Evolutionary conservation across 2,113 vertebrate genomes (phyloP), one percentile per base, ranked within the genome.

Genomic region (Cyanoliseus patagonus): DNA sequence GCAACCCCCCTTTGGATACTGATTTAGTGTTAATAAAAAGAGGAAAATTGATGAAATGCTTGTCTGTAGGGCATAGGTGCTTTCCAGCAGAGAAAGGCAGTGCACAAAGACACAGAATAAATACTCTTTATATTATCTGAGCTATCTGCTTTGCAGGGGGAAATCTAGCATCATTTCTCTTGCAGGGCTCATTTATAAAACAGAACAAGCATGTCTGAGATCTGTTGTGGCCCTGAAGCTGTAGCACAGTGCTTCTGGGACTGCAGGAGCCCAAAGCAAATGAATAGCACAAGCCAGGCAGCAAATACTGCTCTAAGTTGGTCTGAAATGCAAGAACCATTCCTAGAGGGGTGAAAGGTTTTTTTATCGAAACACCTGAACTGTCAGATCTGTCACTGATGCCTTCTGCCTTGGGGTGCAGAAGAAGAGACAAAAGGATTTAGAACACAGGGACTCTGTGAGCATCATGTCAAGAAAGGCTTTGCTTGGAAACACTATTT

Each of bases 81-180:
- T 92, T 63, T 95, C 92, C 86, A 86, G 77, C 84, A 94, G 88
- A 83, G 86, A 93, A 79, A 70, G 66, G 41, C 33, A 75, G 51
- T 7, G 41, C 51, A 77, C 37, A 59, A 59, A 72, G 88, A 55
- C 90, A 78, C 2, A 55, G n/a, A 88, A 90, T 31, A 93, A 94
- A 88, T 47, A 78, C 11, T n/a, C n/a, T 66, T 61, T 44, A 17
- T 57, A 66, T 55, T 82, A 80, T 64, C 80, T 80, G 69, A 91
- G 77, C 49, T 64, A 63, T 28, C 82, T 84, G 76, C 77, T 91
- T 92, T 79, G 46, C 7, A 13, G 92, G 62, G 66, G 51, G 16
- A 83, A 88, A 78, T 51, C 30, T 7, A 53, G 80, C 70, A 92
- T 44, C 27, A 33, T 76, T 83, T 80, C 23, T 79, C 78, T 68